A percentile compares a stretch with the other conserved stretches of the same genome.
These are phyloP conservation scores for Drosophila lowei DNA, from an alignment of 1,140 invertebrate species.

Conservation along the genomic window DNA sequence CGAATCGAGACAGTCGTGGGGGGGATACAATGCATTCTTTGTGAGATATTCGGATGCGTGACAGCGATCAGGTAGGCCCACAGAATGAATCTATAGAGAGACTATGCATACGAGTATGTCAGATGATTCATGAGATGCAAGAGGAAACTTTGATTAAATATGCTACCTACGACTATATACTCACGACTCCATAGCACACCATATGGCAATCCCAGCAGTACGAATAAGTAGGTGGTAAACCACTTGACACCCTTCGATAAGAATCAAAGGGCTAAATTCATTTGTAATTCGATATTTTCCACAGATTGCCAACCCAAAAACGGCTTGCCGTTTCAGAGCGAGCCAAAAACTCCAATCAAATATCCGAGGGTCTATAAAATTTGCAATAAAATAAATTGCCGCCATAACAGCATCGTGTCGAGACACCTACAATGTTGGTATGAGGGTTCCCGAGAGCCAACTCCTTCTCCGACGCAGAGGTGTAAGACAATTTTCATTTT, in stretches of 20 bases:
- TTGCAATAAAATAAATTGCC: conserved; percentile 79
- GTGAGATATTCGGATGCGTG: conserved; percentile 34
- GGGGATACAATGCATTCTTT: neutral
- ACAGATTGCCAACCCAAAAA: conserved; percentile 36
- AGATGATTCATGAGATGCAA: conserved; percentile 11
- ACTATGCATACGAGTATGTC: neutral
- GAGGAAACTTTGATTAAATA: neutral
- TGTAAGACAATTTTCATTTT: conserved; percentile 71
- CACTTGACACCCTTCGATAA: conserved; percentile 37
- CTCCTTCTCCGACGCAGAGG: conserved; percentile 18
- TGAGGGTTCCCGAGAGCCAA: conserved; percentile 15
- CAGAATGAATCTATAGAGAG: conserved; percentile 2
- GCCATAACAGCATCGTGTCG: conserved; percentile 47
- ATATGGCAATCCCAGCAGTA: conserved; percentile 37
- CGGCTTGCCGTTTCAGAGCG: conserved; percentile 7
- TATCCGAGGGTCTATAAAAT: conserved; percentile 69
- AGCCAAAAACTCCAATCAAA: conserved; percentile 61
- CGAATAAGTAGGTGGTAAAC: neutral
- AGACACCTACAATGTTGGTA: conserved; percentile 54
- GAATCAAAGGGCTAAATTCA: conserved; percentile 61
- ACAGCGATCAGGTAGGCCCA: conserved; percentile 30
- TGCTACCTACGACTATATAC: neutral
- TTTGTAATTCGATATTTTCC: conserved; percentile 69
- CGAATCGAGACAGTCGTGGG: conserved; percentile 18
- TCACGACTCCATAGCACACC: conserved; percentile 1